phyloP scores from a whole-genome alignment of 1,140 invertebrate genomes.

The Pseudomyrmex flavicornis region DNA sequence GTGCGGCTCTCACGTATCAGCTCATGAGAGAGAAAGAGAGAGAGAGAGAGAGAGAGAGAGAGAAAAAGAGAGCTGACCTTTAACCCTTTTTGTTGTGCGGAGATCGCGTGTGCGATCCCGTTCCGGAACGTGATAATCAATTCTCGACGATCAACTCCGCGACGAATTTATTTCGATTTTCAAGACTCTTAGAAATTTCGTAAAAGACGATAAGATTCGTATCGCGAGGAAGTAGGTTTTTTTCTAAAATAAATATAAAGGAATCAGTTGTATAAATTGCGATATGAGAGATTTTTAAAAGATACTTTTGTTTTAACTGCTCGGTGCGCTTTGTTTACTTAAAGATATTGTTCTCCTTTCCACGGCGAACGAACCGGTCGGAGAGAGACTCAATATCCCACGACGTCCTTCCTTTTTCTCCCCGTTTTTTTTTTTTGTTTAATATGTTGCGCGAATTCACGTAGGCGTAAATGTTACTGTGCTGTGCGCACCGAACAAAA shows the following conservation, averaged over 20 bases:
- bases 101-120: conserved; percentile 3
- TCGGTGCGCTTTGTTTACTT: too few relatives aligned
- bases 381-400: background rate
- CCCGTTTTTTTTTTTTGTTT: background rate
- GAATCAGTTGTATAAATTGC: background rate
- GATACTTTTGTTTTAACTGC: background rate
- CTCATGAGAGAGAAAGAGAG: too few relatives aligned
- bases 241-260: background rate
- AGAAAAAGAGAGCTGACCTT: background rate
- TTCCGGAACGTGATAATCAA: background rate
- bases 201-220: background rate
- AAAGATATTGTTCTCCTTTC: background rate
- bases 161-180: background rate
- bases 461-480: conserved; percentile 9
- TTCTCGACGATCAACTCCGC: background rate
- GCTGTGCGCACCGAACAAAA: background rate
- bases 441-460: background rate
- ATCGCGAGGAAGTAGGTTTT: too few relatives aligned
- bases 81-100: conserved; percentile 4
- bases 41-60: too few relatives aligned
- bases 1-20: conserved; percentile 5
- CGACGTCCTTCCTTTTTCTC: conserved; percentile 14
- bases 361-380: background rate
- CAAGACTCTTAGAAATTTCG: background rate
- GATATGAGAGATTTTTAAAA: background rate